These are phyloP conservation scores for Clivina fossor DNA, from an alignment of 2,888 invertebrate species.

Conservation along the genomic window DNA sequence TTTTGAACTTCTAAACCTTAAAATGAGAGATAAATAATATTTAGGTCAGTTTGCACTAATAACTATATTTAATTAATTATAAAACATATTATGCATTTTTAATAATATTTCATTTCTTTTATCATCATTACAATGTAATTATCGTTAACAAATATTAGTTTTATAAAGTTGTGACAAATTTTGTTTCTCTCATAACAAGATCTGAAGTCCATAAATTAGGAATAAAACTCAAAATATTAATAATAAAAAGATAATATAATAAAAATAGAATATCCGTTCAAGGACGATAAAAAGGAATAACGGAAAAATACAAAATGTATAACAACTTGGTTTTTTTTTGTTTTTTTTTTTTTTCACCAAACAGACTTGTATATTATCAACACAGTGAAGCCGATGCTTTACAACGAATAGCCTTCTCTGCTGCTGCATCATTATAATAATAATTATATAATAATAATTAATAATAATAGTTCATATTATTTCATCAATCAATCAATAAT, in stretches of 20 bases:
- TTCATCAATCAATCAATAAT: conserved; percentile 6
- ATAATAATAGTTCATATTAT: conserved; percentile 10
- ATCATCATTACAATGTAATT: too few relatives aligned
- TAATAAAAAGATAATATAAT: background rate
- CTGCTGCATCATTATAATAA: conserved; percentile 23
- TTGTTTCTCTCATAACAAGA: too few relatives aligned
- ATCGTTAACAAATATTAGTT: too few relatives aligned
- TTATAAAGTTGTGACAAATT: too few relatives aligned
- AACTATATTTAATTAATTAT: too few relatives aligned
- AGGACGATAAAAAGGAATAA: background rate
- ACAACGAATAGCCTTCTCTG: conserved; percentile 11
- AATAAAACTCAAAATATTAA: background rate
- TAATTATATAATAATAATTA: conserved; percentile 14
- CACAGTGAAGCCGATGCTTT: conserved; percentile 32
- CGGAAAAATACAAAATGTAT: background rate
- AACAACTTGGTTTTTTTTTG: background rate
- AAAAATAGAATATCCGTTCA: background rate
- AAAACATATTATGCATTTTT: too few relatives aligned
- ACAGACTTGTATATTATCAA: conserved; percentile 32
- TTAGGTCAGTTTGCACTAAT: too few relatives aligned
- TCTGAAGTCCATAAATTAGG: too few relatives aligned
- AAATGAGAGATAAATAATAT: too few relatives aligned
- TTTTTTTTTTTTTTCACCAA: conserved; percentile 26
- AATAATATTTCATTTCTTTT: too few relatives aligned
- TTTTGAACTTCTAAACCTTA: too few relatives aligned